Percentiles rank a stretch among this genome's conserved stretches.
phyloP scores from a whole-genome alignment of 2,888 invertebrate species.

The Pachycephus smyrnensis region DNA sequence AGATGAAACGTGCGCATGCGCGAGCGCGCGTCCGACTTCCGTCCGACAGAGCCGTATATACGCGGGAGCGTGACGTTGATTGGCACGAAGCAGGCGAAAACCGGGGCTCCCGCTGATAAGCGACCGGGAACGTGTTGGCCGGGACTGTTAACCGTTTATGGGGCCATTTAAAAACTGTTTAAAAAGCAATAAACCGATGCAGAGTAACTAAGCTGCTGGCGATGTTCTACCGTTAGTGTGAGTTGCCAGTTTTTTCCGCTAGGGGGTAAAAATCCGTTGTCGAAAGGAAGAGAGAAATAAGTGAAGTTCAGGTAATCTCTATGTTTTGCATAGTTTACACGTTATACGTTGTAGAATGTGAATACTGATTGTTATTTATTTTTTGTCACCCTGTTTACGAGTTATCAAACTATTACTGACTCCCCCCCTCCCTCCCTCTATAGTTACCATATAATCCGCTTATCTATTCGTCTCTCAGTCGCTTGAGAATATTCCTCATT shows the following conservation, averaged over 20 bases:
- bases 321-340: background rate
- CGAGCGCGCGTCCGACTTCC: background rate
- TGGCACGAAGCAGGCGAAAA: background rate
- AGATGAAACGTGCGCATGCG: background rate
- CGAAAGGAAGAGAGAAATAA: background rate
- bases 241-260: background rate
- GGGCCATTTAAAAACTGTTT: background rate
- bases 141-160: background rate
- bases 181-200: background rate
- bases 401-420: background rate
- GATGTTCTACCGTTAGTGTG: background rate
- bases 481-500: background rate
- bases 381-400: background rate
- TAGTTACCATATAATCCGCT: background rate
- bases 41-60: background rate
- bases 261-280: background rate
- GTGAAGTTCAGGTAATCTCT: background rate
- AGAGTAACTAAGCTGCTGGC: background rate
- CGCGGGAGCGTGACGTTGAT: constrained; percentile 2
- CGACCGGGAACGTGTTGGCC: background rate
- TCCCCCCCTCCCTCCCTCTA: background rate
- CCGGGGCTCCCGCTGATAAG: background rate
- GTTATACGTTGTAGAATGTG: background rate
- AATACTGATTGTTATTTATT: background rate
- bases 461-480: background rate